phyloP scores from a whole-genome alignment of 2,888 invertebrate genomes.

The Ophraella communa region DNA sequence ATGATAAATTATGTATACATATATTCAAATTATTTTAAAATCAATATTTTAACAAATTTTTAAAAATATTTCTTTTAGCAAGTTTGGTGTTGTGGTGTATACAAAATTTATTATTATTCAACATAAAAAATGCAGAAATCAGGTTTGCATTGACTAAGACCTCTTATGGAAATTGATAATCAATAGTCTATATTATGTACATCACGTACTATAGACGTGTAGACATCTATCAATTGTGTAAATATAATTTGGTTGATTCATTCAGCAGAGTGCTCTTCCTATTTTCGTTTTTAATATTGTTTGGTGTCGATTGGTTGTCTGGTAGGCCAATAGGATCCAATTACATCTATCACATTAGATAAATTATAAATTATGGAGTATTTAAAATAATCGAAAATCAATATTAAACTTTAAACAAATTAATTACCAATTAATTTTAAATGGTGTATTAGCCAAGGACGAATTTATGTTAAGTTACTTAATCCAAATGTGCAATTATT shows the following conservation, averaged over 20 bases:
- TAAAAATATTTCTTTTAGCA: too few species aligned
- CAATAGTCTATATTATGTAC: neutral
- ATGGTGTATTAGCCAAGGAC: neutral
- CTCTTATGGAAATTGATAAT: neutral
- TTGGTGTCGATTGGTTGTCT: neutral
- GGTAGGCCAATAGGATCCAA: constrained; percentile 25
- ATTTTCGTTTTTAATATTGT: neutral
- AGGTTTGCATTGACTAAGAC: neutral
- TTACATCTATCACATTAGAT: constrained; percentile 29
- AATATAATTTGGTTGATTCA: neutral
- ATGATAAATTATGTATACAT: too few species aligned
- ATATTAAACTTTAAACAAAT: neutral
- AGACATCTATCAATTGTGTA: neutral
- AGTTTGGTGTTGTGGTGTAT: too few species aligned
- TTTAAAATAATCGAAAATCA: constrained; percentile 9
- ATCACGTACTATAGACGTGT: neutral
- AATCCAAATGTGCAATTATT: too few species aligned
- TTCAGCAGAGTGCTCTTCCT: neutral
- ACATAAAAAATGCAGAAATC: neutral
- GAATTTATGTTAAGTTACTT: neutral
- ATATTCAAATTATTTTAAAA: too few species aligned
- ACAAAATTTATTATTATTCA: neutral
- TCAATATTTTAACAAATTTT: too few species aligned
- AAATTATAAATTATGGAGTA: constrained; percentile 21
- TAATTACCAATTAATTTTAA: neutral